phyloP scores from a whole-genome alignment of 92 coral and sea anemone species.

The Pocillopora grandis region DNA sequence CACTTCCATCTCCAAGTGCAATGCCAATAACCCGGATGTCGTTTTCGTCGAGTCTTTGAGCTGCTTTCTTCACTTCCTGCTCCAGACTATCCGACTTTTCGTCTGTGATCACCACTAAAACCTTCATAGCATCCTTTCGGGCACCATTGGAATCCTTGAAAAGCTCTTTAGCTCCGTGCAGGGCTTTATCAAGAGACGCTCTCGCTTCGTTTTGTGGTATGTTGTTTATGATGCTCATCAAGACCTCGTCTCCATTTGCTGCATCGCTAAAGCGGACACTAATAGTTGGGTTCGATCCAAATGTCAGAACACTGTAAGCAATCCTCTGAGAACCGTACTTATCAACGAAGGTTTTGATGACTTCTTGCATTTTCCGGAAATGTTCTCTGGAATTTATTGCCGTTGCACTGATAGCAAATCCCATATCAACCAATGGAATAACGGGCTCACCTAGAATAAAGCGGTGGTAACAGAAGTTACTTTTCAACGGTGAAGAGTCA shows the following conservation, averaged over 20 bases:
- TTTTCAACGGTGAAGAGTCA: neutral
- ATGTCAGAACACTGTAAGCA: conserved; percentile 57
- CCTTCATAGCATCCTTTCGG: conserved; percentile 50
- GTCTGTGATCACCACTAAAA: conserved; percentile 68
- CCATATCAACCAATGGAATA: conserved; percentile 72
- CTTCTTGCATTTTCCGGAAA: conserved; percentile 61
- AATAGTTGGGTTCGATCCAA: conserved; percentile 55
- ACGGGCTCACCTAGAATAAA: conserved; percentile 42
- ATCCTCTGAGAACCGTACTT: conserved; percentile 52
- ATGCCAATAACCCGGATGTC: conserved; percentile 44
- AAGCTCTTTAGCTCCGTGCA: conserved; percentile 67
- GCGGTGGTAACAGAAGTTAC: neutral
- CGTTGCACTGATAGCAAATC: conserved; percentile 76
- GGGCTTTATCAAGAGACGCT: conserved; percentile 71
- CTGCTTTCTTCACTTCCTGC: conserved; percentile 41
- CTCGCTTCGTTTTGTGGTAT: conserved; percentile 57
- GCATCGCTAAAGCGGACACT: conserved; percentile 49
- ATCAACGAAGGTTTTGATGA: conserved; percentile 59
- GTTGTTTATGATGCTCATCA: conserved; percentile 8
- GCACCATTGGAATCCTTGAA: conserved; percentile 62
- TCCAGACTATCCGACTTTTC: conserved; percentile 51
- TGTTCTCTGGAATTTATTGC: conserved; percentile 46
- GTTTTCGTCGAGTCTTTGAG: conserved; percentile 36
- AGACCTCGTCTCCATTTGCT: conserved; percentile 42
- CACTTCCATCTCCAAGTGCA: conserved; percentile 50